Evolutionary conservation across 2,113 vertebrate species (phyloP), one percentile per base, ranked within the genome.

Genomic region (Petrocephalus microphthalmus): DNA sequence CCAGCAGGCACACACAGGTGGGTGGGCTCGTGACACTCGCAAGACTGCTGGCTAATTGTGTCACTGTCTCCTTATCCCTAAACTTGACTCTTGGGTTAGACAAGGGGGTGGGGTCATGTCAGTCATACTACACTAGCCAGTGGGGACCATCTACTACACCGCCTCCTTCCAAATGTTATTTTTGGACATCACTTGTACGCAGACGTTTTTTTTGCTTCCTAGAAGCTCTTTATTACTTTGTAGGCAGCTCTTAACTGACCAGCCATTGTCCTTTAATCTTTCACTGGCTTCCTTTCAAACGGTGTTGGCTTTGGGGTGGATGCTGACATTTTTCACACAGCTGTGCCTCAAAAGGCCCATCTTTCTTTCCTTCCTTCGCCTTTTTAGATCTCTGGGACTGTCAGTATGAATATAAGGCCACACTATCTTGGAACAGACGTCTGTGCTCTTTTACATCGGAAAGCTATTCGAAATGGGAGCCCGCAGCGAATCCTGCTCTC

Each of bases 1-100:
- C 86, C 91, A 87, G 67, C 37, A 19, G 67, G 15, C 71, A 5
- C 47, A 91, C 71, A 90, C 89, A 90, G 91, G 92, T 91, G 78
- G 81, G 71, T 3, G 22, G 5, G 7, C 25, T 37, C 25, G 5
- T 54, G 71, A 78, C 29, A 42, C 33, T 74, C 71, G 7, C 19
- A 42, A 7, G 71, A 49, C 47, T 51, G n/a, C 10, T 52, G 22
- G 11, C 82, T 47, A 84, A 11, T 52, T 11, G 49, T 52, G 8
- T 25, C 45, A n/a, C n/a, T 83, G 19, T 51, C 17, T 83, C 22
- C 22, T 49, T 84, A n/a, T 45, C 45, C 45, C 15, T 52, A 19
- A n/a, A 84, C 22, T 51, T 22, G 22, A 11, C 82, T 51, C 5
- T 49, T 51, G 49, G 45, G 82, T 5, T 74, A 74, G 33, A 74